Percentiles rank a stretch among this genome's conserved stretches.
phyloP scores from a whole-genome alignment of 2,888 invertebrate species.

The Taphrorychus bicolor region DNA sequence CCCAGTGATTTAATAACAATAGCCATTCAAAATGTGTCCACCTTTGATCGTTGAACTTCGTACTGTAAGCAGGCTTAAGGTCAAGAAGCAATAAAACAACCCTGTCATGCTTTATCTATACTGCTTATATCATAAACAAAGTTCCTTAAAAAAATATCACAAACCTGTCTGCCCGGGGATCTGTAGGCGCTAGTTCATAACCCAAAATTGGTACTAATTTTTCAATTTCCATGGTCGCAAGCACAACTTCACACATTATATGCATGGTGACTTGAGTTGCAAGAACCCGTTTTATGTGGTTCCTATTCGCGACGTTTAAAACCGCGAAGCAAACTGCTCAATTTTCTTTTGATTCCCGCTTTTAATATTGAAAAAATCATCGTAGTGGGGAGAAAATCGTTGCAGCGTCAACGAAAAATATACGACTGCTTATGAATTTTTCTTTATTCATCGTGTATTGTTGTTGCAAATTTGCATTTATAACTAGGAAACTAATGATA shows the following conservation, averaged over 20 bases:
- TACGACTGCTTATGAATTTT: conserved; percentile 3
- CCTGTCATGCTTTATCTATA: neutral
- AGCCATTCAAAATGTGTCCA: neutral
- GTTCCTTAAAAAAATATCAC: too few relatives aligned
- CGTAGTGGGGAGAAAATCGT: too few relatives aligned
- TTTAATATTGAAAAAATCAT: conserved; percentile 8
- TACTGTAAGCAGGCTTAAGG: neutral
- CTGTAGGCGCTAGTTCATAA: too few relatives aligned
- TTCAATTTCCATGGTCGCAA: neutral
- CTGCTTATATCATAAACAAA: too few relatives aligned
- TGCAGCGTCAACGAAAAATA: conserved; percentile 13
- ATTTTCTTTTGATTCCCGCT: neutral
- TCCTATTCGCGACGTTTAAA: neutral
- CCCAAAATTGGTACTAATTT: conserved; percentile 5
- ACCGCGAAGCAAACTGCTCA: neutral
- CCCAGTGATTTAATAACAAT: neutral
- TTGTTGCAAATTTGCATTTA: conserved; percentile 17
- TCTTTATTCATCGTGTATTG: conserved; percentile 27
- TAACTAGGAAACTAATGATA: neutral
- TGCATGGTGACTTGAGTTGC: neutral
- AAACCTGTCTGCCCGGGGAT: too few relatives aligned
- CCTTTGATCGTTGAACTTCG: neutral
- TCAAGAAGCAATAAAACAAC: neutral
- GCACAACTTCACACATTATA: conserved; percentile 10
- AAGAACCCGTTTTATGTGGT: neutral